Percentiles rank a stretch among this genome's conserved stretches.
phyloP scores from a whole-genome alignment of 2,888 invertebrate genomes.

The Serrognathus titanus region DNA sequence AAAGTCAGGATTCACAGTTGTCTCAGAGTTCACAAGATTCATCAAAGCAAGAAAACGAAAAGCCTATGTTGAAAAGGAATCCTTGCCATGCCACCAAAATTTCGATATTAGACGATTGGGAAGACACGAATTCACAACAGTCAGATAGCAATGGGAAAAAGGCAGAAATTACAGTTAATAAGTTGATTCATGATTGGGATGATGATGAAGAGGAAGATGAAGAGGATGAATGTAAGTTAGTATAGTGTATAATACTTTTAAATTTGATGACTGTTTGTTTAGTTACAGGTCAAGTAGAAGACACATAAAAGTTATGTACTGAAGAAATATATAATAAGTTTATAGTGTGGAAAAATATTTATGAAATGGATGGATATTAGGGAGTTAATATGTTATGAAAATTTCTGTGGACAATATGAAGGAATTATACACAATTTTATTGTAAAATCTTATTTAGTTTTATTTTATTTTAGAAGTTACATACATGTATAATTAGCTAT shows the following conservation, averaged over 20 bases:
- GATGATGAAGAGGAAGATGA: conserved; percentile 44
- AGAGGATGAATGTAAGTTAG: neutral
- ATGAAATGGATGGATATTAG: too few species aligned
- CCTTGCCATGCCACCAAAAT: conserved; percentile 27
- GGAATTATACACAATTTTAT: too few species aligned
- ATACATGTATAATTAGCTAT: too few species aligned
- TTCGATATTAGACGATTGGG: conserved; percentile 47
- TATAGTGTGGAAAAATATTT: too few species aligned
- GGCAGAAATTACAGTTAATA: conserved; percentile 42
- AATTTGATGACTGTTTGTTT: neutral
- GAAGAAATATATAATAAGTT: too few species aligned
- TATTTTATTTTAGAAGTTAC: too few species aligned
- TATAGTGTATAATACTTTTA: neutral
- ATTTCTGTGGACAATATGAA: too few species aligned
- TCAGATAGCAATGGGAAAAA: conserved; percentile 37
- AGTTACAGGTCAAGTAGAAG: neutral
- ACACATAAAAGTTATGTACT: too few species aligned
- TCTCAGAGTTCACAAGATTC: conserved; percentile 26
- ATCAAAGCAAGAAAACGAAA: neutral
- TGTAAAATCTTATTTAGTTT: too few species aligned
- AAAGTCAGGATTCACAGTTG: conserved; percentile 28
- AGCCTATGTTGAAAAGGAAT: neutral
- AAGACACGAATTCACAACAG: conserved; percentile 47
- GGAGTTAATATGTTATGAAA: too few species aligned
- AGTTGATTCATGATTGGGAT: conserved; percentile 49